Evolutionary conservation across 2,113 vertebrate species (phyloP), one percentile per base, ranked within the genome.

Genomic region (Leptodactylus fuscus): DNA sequence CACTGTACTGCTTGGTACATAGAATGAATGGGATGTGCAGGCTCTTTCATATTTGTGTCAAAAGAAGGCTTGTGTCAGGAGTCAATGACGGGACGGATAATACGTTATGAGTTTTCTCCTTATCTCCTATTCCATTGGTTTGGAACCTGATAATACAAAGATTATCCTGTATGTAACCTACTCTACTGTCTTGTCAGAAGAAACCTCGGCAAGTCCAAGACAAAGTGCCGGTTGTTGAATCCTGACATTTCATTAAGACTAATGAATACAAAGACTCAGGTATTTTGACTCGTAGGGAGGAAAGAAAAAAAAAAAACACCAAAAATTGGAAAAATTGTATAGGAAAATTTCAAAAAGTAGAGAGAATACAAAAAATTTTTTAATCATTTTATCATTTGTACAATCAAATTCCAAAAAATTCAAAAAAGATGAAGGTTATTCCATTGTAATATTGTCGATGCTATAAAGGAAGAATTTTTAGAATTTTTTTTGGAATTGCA

Each of bases 111-210:
- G 41, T 84, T 62, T 75, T 46, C 60, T 4, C 58, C 49, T 83
- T 74, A 74, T 75, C 70, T 74, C 15, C 29, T 73, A 62, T 44
- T 38, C 67, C 70, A 76, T 76, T 84, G 71, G 51, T 76, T 76
- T 76, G 71, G 53, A 46, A 76, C 82, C 60, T 32, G 71, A 84
- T 76, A 84, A 84, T 48, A 48, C 71, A 76, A 32, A 83, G 71
- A 83, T 62, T 75, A 83, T 20, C 36, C 71, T 62, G 41, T 76
- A 65, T 24, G 41, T 36, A 44, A 32, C 49, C 38, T 32, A 49
- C 20, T 24, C 82, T 34, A 32, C 51, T 27, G 36, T 49, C 70
- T 76, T 83, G 82, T 76, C 71, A 62, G 51, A 29, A n/a, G 55
- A 82, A 51, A 55, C 32, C 69, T 71, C 5, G 34, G 16, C 67